A percentile compares a stretch with the other conserved stretches of the same genome.
These are phyloP conservation scores for Thymelicus sylvestris DNA, from an alignment of 2,888 invertebrate genomes.

Conservation along the genomic window DNA sequence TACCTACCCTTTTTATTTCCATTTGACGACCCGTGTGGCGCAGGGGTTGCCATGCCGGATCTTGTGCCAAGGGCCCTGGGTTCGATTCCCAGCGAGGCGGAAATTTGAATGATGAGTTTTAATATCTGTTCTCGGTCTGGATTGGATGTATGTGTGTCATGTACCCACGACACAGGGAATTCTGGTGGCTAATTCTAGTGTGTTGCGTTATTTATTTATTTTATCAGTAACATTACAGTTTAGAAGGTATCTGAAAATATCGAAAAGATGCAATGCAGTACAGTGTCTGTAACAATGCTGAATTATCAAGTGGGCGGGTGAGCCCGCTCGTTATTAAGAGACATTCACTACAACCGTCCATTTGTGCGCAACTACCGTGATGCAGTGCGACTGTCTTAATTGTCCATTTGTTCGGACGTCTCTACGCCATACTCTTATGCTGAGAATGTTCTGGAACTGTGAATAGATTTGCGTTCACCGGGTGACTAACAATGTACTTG, in stretches of 20 bases:
- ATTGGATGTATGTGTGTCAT: too few species aligned
- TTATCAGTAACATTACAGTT: too few species aligned
- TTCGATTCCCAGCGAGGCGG: too few species aligned
- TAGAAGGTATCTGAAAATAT: conserved; percentile 5
- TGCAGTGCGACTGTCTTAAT: conserved; percentile 21
- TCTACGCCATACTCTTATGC: background rate
- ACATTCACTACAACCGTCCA: conserved; percentile 54
- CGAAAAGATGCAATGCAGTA: background rate
- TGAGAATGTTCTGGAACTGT: conserved; percentile 51
- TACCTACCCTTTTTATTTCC: too few species aligned
- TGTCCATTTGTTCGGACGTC: conserved; percentile 14
- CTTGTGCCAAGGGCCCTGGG: too few species aligned
- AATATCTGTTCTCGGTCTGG: too few species aligned
- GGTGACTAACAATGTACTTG: conserved; percentile 52
- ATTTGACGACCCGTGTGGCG: too few species aligned
- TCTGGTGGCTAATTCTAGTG: too few species aligned
- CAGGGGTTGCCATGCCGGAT: too few species aligned
- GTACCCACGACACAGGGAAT: too few species aligned
- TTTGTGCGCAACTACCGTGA: conserved; percentile 15
- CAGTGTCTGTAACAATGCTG: conserved; percentile 11
- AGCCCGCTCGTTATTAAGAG: conserved; percentile 74
- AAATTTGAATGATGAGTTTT: too few species aligned
- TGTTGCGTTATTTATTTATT: too few species aligned
- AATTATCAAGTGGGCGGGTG: conserved; percentile 23
- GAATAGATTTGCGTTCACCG: conserved; percentile 57